Conservation (phyloP, 2,888 invertebrate species). For the Petrophora chlorosata region DNA sequence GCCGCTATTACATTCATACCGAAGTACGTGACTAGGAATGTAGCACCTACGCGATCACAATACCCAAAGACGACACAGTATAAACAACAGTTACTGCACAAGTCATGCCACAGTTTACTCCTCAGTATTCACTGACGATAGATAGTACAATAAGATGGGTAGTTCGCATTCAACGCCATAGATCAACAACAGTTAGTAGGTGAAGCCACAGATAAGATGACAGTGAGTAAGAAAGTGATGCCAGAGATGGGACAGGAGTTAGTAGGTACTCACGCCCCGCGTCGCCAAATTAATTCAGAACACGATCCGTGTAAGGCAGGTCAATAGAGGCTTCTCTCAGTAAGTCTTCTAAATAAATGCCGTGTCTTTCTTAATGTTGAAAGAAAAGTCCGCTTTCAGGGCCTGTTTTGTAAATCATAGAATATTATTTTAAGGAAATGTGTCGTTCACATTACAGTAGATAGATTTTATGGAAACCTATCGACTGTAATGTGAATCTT, state of each 20-base stretch:
- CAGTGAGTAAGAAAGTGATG: slow-evolving; percentile 1
- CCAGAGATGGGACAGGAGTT: slow-evolving; percentile 4
- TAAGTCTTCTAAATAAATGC: slow-evolving; percentile 36
- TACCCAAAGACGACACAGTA: slow-evolving; percentile 9
- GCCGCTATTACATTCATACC: slow-evolving; percentile 31
- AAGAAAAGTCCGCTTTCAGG: neutral
- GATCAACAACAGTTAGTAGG: too few relatives aligned
- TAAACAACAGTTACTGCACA: slow-evolving; percentile 2
- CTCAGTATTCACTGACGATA: too few relatives aligned
- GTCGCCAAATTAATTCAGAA: slow-evolving; percentile 47
- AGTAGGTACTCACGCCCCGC: slow-evolving; percentile 7
- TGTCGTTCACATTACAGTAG: too few relatives aligned
- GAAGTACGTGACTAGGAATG: slow-evolving; percentile 30
- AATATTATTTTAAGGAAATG: too few relatives aligned
- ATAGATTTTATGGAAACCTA: too few relatives aligned
- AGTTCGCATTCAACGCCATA: too few relatives aligned
- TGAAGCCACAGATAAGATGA: slow-evolving; percentile 3
- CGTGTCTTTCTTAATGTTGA: slow-evolving; percentile 9
- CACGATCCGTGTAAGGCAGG: slow-evolving; percentile 49
- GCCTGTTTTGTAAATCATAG: slow-evolving; percentile 1
- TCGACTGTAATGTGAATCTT: too few relatives aligned
- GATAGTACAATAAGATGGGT: too few relatives aligned
- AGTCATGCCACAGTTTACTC: slow-evolving; percentile 5
- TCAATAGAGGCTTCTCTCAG: slow-evolving; percentile 43
- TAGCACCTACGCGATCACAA: slow-evolving; percentile 19